phyloP scores from a whole-genome alignment of 2,113 vertebrate genomes.

The Ia io region DNA sequence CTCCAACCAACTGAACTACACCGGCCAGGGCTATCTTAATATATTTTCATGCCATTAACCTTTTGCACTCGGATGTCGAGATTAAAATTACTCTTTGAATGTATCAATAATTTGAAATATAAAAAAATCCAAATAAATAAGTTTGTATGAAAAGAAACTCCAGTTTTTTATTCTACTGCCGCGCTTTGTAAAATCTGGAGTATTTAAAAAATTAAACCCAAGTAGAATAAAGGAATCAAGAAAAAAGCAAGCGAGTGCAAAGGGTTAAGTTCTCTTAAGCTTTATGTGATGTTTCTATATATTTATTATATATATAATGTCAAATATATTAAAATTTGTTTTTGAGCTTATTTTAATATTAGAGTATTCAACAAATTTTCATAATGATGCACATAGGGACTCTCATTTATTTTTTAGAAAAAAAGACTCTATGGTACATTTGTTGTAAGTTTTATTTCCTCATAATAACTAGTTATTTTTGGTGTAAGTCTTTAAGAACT shows the following conservation, averaged over 20 bases:
- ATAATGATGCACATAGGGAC: background rate
- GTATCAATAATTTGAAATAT: too few species aligned
- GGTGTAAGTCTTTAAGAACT: background rate
- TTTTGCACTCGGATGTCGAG: too few species aligned
- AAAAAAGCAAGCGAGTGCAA: too few species aligned
- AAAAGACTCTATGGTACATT: background rate
- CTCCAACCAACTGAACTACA: too few species aligned
- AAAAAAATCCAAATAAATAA: too few species aligned
- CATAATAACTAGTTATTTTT: background rate
- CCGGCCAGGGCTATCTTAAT: background rate
- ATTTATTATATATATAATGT: background rate
- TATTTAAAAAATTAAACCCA: too few species aligned
- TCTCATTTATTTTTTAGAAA: background rate
- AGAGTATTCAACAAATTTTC: background rate
- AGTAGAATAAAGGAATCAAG: too few species aligned
- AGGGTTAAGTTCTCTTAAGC: background rate
- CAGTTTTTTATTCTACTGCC: too few species aligned
- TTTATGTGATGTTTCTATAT: background rate
- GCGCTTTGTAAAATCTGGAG: too few species aligned
- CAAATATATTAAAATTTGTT: background rate
- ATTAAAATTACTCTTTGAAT: too few species aligned
- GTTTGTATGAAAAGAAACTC: too few species aligned
- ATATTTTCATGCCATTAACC: conserved; percentile 9
- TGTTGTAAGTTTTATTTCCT: background rate
- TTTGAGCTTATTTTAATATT: background rate